Evolutionary conservation across 2,113 vertebrate genomes (phyloP).

Genomic region (Anser brachyrhynchus): DNA sequence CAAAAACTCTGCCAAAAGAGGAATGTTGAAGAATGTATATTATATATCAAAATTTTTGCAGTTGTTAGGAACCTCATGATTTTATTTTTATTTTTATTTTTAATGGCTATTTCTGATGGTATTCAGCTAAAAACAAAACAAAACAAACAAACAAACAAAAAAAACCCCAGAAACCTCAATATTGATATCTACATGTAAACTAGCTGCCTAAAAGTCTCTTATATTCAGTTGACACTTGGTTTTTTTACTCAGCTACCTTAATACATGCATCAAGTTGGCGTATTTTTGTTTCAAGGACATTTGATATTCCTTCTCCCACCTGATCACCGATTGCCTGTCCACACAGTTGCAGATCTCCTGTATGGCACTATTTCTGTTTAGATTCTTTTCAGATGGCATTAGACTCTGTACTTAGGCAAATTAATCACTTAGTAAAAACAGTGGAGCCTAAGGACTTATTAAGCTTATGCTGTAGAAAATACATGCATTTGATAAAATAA

Average conservation of each 20-base stretch:
- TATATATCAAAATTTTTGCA: neutral
- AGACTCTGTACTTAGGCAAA: neutral
- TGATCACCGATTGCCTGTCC: neutral
- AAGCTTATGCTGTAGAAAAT: neutral
- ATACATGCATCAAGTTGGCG: neutral
- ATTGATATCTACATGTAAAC: neutral
- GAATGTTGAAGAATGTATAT: neutral
- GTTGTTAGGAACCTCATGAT: neutral
- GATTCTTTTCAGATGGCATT: neutral
- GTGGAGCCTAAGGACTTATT: neutral
- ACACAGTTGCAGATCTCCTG: neutral
- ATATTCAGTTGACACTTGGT: neutral
- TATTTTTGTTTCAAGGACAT: neutral
- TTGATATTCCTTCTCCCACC: neutral
- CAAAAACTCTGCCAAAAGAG: neutral
- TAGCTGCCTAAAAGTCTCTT: fast-evolving
- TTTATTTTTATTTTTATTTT: neutral
- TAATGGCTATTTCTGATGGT: neutral
- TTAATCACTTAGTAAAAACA: neutral
- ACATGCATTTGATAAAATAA: neutral
- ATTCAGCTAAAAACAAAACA: neutral
- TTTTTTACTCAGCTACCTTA: neutral
- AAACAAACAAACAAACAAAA: too few species aligned
- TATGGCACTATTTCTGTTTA: fast-evolving
- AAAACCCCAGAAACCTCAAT: neutral